phyloP scores from a whole-genome alignment of 2,797 vertebrate species.

The Gambelia wislizenii region DNA sequence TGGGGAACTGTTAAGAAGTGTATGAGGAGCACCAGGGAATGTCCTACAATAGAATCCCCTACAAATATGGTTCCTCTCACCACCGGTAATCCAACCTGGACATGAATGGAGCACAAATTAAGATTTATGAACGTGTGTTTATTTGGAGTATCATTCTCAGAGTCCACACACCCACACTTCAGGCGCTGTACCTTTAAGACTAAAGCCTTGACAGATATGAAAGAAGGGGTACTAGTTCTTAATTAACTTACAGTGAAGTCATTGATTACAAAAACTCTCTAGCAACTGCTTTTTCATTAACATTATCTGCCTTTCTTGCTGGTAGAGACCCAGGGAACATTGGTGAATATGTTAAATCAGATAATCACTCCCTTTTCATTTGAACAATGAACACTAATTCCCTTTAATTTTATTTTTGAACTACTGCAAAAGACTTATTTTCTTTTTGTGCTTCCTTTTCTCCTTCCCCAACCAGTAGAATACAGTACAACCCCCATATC shows the following conservation, averaged over 20 bases:
- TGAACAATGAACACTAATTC: not conserved
- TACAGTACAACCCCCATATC: too few species aligned
- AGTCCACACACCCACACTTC: too few species aligned
- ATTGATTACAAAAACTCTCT: not conserved
- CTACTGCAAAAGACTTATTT: not conserved
- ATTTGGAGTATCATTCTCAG: too few species aligned
- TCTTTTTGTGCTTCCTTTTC: not conserved
- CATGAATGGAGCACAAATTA: too few species aligned
- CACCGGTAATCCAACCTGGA: too few species aligned
- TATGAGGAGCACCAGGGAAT: too few species aligned
- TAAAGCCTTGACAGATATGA: not conserved
- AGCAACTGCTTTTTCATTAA: not conserved
- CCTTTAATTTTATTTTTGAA: not conserved
- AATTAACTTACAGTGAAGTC: conserved; percentile 19
- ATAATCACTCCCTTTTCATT: not conserved
- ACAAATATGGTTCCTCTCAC: too few species aligned
- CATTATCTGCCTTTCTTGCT: not conserved
- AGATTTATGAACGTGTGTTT: too few species aligned
- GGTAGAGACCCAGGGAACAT: not conserved
- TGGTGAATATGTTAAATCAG: not conserved
- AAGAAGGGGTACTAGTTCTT: not conserved
- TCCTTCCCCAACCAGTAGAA: not conserved
- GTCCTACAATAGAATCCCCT: too few species aligned
- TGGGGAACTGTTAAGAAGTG: too few species aligned
- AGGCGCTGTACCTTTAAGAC: not conserved